phyloP scores from a whole-genome alignment of 2,888 invertebrate genomes.

The Muscina levida region DNA sequence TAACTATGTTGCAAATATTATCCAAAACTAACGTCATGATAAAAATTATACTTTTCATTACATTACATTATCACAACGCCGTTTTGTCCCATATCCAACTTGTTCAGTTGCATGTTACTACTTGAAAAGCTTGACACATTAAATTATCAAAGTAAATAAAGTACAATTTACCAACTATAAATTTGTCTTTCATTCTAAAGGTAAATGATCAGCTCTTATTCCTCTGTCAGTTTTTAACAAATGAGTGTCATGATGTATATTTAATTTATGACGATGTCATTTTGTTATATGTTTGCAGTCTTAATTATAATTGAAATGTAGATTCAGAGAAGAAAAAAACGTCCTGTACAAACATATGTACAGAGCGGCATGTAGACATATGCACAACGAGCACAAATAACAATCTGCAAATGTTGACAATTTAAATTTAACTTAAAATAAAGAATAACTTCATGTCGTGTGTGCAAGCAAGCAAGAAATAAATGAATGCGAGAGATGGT shows the following conservation, averaged over 20 bases:
- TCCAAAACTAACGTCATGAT: too few species aligned
- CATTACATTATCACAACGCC: too few species aligned
- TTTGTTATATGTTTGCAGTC: conserved; percentile 51
- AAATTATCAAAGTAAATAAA: neutral
- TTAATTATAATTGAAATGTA: conserved; percentile 57
- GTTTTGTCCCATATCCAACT: too few species aligned
- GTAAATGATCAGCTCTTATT: neutral
- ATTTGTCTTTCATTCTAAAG: neutral
- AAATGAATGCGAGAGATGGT: neutral
- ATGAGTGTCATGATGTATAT: conserved; percentile 54
- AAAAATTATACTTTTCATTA: too few species aligned
- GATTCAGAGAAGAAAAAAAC: conserved; percentile 9
- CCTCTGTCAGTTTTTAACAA: neutral
- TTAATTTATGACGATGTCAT: conserved; percentile 62
- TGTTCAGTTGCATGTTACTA: neutral
- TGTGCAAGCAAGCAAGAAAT: conserved; percentile 32
- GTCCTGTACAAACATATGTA: neutral
- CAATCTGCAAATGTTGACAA: conserved; percentile 20
- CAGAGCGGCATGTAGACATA: neutral
- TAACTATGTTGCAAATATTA: too few species aligned
- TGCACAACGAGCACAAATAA: neutral
- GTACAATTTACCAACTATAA: neutral
- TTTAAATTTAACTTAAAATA: conserved; percentile 37
- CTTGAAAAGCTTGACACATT: neutral
- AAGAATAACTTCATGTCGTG: neutral